Base-by-base conservation (phyloP, 2,888 invertebrate species). In the Lycia hirtaria region DNA sequence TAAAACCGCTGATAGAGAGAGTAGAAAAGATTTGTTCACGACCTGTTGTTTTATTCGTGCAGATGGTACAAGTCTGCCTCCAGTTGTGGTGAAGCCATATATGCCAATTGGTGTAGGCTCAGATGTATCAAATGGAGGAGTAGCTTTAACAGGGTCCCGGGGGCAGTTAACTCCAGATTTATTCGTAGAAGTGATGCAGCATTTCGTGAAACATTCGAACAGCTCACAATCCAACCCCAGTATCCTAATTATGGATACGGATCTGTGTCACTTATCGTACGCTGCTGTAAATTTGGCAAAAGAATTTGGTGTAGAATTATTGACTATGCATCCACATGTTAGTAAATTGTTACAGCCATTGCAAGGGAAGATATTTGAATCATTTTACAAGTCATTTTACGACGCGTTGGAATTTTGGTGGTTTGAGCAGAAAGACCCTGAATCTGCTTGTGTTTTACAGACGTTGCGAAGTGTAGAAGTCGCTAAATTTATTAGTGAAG, bases 241-340 rank as follows among this genome's bases (percentile, higher is more conserved):
- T 20, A 30, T 48, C n/a, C 40, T 57, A 15, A 52, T 57, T 28
- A 43, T 57, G 30, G 52, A 57, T 30, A 41, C 41, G 2, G 20
- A 52, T 24, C 14, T 48, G 9, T 28, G 24, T 4, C 57, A 57
- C 28, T 28, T 52, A 30, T 57, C 57, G 7, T 22, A 47, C 12
- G 5, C 19, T 5, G 52, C 52, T 24, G 4, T 57, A 2, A 1
- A 4, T 12, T 28, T 48, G 1, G 57, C 57, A 2, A 43, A 47
- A 40, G 12, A 30, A 2, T 41, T 47, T 6, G 57, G 52, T 9
- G 57, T 57, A 0, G 22, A 22, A 17, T 3, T 52, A 15, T 3
- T 52, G 14, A 52, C 47, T 10, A 0, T 52, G 14, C 52, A 57
- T 22, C 28, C 41, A 32, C 56, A 56, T 20, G 5, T 14, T 1